Conservation (phyloP, 1,140 invertebrate species). For the Psilanteris sp. region DNA sequence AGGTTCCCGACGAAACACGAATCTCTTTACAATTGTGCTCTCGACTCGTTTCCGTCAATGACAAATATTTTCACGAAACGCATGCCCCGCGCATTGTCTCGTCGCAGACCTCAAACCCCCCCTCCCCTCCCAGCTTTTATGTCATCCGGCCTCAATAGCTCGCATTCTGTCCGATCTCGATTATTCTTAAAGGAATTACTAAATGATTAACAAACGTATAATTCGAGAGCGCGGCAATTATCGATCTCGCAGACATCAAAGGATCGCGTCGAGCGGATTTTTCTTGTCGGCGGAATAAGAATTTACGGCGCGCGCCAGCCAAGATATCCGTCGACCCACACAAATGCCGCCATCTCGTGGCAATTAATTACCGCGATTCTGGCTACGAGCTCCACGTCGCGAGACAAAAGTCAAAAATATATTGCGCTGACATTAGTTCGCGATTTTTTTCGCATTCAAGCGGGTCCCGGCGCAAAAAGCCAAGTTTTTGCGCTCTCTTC, state of each 20-base stretch:
- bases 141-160: too few relatives aligned
- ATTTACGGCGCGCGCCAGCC: background rate
- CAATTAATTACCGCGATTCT: slow-evolving; percentile 42
- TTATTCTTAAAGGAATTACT: slow-evolving; percentile 41
- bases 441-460: slow-evolving; percentile 36
- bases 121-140: slow-evolving; percentile 2
- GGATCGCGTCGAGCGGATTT: slow-evolving; percentile 9
- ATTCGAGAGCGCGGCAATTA: slow-evolving; percentile 9
- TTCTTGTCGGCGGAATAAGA: slow-evolving; percentile 8
- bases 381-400: slow-evolving; percentile 14
- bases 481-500: slow-evolving; percentile 47
- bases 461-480: slow-evolving; percentile 18
- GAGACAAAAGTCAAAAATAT: slow-evolving; percentile 45
- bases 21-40: slow-evolving; percentile 21
- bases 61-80: slow-evolving; percentile 31
- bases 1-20: slow-evolving; percentile 14
- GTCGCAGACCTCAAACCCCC: too few relatives aligned
- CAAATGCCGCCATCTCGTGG: slow-evolving; percentile 7
- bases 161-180: slow-evolving; percentile 13
- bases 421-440: slow-evolving; percentile 48
- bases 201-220: slow-evolving; percentile 41
- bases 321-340: too few relatives aligned
- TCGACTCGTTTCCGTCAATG: slow-evolving; percentile 10
- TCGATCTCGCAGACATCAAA: slow-evolving; percentile 17
- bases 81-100: slow-evolving; percentile 9